Conservation (phyloP, 1,140 invertebrate species). For the Papilio aristodemus region DNA sequence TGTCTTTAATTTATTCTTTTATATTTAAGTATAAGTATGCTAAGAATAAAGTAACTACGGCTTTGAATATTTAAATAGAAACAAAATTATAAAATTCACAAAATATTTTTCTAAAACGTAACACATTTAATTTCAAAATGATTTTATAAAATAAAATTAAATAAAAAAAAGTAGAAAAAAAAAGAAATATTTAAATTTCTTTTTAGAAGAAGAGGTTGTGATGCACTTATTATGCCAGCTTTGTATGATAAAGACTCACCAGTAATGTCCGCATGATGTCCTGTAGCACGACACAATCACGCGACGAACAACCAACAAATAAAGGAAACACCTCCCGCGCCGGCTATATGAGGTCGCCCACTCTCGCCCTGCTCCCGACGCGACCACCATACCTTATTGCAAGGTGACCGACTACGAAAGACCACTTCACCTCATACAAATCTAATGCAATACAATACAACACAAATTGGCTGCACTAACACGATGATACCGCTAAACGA, state of each 20-base stretch:
- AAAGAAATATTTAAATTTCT: not conserved
- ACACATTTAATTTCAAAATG: no score
- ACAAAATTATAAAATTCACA: no score
- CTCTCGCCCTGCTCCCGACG: slow-evolving; percentile 71
- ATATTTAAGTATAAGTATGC: not conserved
- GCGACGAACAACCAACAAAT: slow-evolving; percentile 72
- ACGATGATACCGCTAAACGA: slow-evolving; percentile 67
- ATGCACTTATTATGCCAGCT: slow-evolving; percentile 34
- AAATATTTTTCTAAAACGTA: no score
- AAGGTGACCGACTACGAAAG: slow-evolving; percentile 70
- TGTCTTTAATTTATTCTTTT: slow-evolving; percentile 24
- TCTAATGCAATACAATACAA: slow-evolving; percentile 53
- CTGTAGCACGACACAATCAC: slow-evolving; percentile 72
- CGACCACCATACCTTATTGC: slow-evolving; percentile 75
- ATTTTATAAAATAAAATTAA: not conserved
- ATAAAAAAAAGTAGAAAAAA: not conserved
- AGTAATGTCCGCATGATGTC: slow-evolving; percentile 73
- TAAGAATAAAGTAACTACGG: not conserved
- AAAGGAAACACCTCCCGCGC: slow-evolving; percentile 73
- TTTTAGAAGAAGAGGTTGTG: not conserved
- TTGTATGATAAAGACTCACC: slow-evolving; percentile 62
- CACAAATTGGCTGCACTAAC: slow-evolving; percentile 61
- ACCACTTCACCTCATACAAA: slow-evolving; percentile 43
- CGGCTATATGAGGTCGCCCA: slow-evolving; percentile 76
- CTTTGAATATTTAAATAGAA: not conserved